phyloP scores from a whole-genome alignment of 2,888 invertebrate species.

The Drosophila mettleri region DNA sequence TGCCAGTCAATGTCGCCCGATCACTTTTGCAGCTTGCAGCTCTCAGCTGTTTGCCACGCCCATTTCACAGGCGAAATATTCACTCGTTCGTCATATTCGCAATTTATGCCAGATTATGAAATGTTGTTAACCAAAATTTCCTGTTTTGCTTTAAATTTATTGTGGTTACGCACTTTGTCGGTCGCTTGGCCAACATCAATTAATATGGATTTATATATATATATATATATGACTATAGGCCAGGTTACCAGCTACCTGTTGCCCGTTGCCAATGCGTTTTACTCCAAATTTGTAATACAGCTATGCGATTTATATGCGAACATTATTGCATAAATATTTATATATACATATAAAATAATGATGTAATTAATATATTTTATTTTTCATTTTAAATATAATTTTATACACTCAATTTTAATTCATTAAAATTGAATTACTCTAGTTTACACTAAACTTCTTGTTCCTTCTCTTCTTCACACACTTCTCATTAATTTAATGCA shows the following conservation, averaged over 20 bases:
- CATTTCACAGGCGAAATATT: slow-evolving; percentile 9
- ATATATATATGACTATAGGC: slow-evolving; percentile 17
- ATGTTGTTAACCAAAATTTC: slow-evolving; percentile 62
- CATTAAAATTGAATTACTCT: no score
- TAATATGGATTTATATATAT: slow-evolving; percentile 56
- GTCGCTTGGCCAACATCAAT: slow-evolving; percentile 58
- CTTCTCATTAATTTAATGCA: slow-evolving; percentile 43
- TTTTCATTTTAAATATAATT: background rate
- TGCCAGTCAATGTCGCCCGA: slow-evolving; percentile 12
- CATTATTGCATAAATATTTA: background rate
- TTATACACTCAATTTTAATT: background rate
- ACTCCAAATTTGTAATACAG: background rate
- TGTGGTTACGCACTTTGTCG: slow-evolving; percentile 64
- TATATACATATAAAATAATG: no score
- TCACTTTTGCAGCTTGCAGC: slow-evolving; percentile 18
- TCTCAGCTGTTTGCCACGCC: slow-evolving; percentile 41
- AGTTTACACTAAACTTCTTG: no score
- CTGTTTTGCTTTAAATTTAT: slow-evolving; percentile 59
- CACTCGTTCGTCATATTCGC: slow-evolving; percentile 54
- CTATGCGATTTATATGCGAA: background rate
- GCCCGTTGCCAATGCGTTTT: background rate
- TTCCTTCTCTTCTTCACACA: background rate
- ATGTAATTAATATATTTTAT: background rate
- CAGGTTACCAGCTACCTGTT: slow-evolving; percentile 3
- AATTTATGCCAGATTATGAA: slow-evolving; percentile 70